Percentiles rank a stretch among this genome's conserved stretches.
Evolutionary conservation across 2,113 vertebrate species (phyloP).

Genomic region (Morone chrysops): DNA sequence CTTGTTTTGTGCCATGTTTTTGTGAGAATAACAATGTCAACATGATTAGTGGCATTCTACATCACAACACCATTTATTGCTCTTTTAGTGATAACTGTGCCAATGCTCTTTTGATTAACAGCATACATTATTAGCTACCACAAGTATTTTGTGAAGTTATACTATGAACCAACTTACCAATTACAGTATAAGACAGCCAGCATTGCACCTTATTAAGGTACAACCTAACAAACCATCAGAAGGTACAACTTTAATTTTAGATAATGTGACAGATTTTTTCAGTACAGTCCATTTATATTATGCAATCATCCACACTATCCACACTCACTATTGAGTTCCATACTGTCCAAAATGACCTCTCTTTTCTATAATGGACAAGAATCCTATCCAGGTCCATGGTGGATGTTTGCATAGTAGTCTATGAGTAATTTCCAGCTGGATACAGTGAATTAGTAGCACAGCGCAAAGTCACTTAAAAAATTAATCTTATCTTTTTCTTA

Average conservation of each 20-base stretch:
- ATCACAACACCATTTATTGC: background rate
- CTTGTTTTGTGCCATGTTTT: background rate
- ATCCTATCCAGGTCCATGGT: background rate
- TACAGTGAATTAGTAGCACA: background rate
- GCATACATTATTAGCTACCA: too few species aligned
- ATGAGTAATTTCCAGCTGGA: background rate
- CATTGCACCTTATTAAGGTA: too few species aligned
- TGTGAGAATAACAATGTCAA: background rate
- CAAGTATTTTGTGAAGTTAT: too few species aligned
- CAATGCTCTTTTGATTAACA: too few species aligned
- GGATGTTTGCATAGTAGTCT: background rate
- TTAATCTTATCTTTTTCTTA: background rate
- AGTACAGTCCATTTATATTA: background rate
- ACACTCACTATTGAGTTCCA: background rate
- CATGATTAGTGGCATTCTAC: background rate
- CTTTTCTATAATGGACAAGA: background rate
- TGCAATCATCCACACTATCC: background rate
- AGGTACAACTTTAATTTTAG: too few species aligned
- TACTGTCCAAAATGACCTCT: background rate
- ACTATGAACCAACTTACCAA: too few species aligned
- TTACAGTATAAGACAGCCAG: too few species aligned
- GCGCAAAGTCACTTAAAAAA: background rate
- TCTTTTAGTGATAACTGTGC: background rate
- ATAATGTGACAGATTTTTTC: too few species aligned
- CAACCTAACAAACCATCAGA: too few species aligned